These are phyloP conservation scores for Myrmecobius fasciatus DNA, from an alignment of 2,113 vertebrate genomes.

Conservation along the genomic window DNA sequence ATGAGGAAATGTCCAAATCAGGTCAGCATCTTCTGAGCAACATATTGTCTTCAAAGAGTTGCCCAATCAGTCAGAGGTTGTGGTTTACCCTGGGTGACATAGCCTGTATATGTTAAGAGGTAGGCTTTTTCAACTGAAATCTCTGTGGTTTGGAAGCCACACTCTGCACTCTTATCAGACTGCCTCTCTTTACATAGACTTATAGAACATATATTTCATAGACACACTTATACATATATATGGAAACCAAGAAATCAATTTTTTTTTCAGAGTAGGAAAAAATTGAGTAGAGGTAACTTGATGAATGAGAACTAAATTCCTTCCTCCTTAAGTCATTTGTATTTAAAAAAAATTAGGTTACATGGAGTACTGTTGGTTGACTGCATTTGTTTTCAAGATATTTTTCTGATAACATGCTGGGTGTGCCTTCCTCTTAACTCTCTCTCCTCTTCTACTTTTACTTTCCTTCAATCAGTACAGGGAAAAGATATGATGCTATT, in stretches of 20 bases:
- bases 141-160: not conserved
- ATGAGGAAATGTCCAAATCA: not conserved
- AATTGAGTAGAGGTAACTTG: not conserved
- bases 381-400: not conserved
- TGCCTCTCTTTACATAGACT: too few species aligned
- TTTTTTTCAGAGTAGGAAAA: not conserved
- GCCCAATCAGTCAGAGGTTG: too few species aligned
- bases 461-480: not conserved
- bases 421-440: not conserved
- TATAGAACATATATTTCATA: too few species aligned
- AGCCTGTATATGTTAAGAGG: not conserved
- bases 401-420: not conserved
- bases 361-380: not conserved
- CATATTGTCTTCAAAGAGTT: not conserved
- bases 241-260: not conserved
- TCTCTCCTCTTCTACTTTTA: not conserved
- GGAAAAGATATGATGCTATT: not conserved
- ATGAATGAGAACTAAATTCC: not conserved
- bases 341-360: not conserved
- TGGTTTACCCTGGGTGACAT: too few species aligned
- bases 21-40: not conserved
- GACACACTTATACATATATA: too few species aligned
- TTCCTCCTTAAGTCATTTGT: not conserved
- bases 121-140: not conserved
- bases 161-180: not conserved